phyloP scores from a whole-genome alignment of 92 coral and sea anemone genomes.

The Zoanthus sociatus region DNA sequence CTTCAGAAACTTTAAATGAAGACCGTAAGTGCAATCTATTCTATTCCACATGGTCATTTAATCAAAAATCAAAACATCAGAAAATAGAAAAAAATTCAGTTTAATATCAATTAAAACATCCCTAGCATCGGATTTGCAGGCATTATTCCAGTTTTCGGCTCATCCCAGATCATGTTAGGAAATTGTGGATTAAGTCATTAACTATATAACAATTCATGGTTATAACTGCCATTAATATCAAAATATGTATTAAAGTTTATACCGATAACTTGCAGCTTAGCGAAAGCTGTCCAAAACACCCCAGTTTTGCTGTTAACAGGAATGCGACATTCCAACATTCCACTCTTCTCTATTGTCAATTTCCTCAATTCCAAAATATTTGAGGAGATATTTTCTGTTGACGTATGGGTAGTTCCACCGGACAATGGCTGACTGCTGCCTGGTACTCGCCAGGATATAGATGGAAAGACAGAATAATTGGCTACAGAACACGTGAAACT shows the following conservation, averaged over 20 bases:
- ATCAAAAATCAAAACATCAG: no score
- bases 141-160: no score
- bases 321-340: conserved; percentile 27
- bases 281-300: conserved; percentile 41
- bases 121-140: no score
- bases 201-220: neutral
- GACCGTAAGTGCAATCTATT: no score
- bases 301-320: neutral
- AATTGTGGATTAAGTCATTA: no score
- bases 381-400: neutral
- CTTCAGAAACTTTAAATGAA: no score
- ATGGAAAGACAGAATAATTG: neutral
- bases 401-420: conserved; percentile 11
- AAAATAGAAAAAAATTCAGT: no score
- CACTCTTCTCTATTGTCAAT: neutral
- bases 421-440: neutral
- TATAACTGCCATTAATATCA: neutral
- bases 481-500: conserved; percentile 18
- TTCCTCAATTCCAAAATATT: conserved; percentile 23
- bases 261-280: conserved; percentile 38
- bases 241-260: neutral
- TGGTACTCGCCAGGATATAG: conserved; percentile 36
- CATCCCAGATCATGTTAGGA: no score
- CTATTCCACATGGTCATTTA: no score
- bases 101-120: no score